Evolutionary conservation across 2,113 vertebrate genomes (phyloP).

Genomic region (Ptilonorhynchus violaceus): DNA sequence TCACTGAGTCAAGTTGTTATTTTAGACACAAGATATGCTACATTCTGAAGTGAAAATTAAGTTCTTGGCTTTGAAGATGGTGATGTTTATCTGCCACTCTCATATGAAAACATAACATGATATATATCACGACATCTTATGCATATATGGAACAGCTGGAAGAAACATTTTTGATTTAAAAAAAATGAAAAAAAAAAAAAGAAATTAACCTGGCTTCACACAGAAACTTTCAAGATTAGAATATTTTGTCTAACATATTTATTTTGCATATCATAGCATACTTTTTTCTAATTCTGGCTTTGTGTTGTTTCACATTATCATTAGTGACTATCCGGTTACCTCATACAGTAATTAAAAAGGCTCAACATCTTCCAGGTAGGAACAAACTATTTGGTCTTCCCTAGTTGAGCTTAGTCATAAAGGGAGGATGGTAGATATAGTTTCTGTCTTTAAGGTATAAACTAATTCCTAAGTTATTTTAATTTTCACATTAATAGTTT

Average conservation of each 20-base stretch:
- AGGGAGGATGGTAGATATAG: neutral
- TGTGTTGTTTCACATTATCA: neutral
- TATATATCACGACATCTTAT: accelerated
- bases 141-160: neutral
- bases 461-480: neutral
- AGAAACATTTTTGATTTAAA: neutral
- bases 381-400: neutral
- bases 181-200: accelerated
- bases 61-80: neutral
- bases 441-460: neutral
- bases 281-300: neutral
- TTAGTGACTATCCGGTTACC: neutral
- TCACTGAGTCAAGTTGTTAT: neutral
- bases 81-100: neutral
- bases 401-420: neutral
- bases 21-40: neutral
- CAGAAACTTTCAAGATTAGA: neutral
- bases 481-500: neutral
- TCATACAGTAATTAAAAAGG: neutral
- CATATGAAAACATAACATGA: neutral
- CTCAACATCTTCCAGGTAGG: neutral
- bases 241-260: neutral
- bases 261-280: neutral
- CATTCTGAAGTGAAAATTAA: neutral
- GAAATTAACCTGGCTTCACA: neutral